Conservation (phyloP, 2,888 invertebrate genomes). For the Ochlodes sylvanus region DNA sequence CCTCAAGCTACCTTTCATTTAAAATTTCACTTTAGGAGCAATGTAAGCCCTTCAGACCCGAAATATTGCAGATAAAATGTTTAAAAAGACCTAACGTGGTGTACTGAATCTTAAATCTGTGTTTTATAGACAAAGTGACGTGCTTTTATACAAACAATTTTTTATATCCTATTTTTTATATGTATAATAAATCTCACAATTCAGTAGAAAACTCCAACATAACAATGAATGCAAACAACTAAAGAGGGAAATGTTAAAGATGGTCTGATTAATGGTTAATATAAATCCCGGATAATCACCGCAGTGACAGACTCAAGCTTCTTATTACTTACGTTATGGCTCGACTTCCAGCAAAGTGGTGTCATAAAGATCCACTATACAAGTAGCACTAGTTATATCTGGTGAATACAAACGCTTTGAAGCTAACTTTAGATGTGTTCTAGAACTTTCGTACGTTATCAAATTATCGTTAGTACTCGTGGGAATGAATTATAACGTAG, state of each 20-base stretch:
- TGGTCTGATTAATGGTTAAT: constrained; percentile 18
- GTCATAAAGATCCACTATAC: constrained; percentile 28
- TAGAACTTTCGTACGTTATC: not conserved
- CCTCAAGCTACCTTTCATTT: not conserved
- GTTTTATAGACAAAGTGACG: too few species aligned
- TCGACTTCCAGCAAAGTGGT: constrained; percentile 12
- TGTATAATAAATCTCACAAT: not conserved
- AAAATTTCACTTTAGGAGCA: constrained; percentile 3
- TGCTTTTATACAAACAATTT: too few species aligned
- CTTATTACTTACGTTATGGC: constrained; percentile 30
- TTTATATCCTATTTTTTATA: not conserved
- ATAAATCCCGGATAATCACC: constrained; percentile 35
- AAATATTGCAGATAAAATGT: not conserved
- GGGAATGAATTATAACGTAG: not conserved
- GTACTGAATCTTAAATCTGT: too few species aligned
- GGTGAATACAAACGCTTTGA: constrained; percentile 14
- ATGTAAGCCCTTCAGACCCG: not conserved
- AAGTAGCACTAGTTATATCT: not conserved
- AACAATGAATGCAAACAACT: not conserved
- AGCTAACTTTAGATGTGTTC: not conserved
- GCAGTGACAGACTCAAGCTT: constrained; percentile 30
- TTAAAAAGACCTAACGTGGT: too few species aligned
- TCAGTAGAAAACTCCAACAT: not conserved
- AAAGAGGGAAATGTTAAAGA: constrained; percentile 2
- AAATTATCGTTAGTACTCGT: constrained; percentile 1